These are phyloP conservation scores for Camponotus vicinus DNA, from an alignment of 1,140 invertebrate genomes.

Conservation along the genomic window DNA sequence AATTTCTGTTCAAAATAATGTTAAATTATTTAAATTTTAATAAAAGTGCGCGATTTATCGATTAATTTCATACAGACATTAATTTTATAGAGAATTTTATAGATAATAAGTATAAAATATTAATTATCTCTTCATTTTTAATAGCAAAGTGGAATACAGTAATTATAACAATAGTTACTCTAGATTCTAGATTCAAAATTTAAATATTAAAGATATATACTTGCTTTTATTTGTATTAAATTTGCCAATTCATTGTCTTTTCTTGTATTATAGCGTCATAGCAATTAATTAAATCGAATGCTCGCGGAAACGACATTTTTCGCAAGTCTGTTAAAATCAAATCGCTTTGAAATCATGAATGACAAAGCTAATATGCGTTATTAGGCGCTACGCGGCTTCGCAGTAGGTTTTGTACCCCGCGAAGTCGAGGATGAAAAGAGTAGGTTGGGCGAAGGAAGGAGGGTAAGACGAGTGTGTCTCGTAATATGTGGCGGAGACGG, in stretches of 20 bases:
- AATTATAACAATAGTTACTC: too few species aligned
- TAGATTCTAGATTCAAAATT: not conserved
- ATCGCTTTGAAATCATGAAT: constrained; percentile 78
- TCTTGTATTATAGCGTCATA: not conserved
- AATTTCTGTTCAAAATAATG: too few species aligned
- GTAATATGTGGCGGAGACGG: constrained; percentile 75
- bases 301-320: constrained; percentile 11
- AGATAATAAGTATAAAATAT: constrained; percentile 1
- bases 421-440: constrained; percentile 68
- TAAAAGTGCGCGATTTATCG: too few species aligned
- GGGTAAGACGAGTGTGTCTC: constrained; percentile 68
- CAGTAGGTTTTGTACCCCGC: constrained; percentile 79
- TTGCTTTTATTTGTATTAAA: not conserved
- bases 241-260: not conserved
- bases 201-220: not conserved
- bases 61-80: too few species aligned
- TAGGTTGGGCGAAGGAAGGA: not conserved
- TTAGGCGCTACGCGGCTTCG: constrained; percentile 77
- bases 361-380: constrained; percentile 84
- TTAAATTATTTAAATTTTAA: not conserved
- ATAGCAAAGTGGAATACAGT: not conserved
- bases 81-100: not conserved
- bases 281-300: constrained; percentile 1
- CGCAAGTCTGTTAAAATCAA: constrained; percentile 70
- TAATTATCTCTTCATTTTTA: not conserved